phyloP scores from a whole-genome alignment of 2,797 vertebrate species.

The Sciurus vulgaris region DNA sequence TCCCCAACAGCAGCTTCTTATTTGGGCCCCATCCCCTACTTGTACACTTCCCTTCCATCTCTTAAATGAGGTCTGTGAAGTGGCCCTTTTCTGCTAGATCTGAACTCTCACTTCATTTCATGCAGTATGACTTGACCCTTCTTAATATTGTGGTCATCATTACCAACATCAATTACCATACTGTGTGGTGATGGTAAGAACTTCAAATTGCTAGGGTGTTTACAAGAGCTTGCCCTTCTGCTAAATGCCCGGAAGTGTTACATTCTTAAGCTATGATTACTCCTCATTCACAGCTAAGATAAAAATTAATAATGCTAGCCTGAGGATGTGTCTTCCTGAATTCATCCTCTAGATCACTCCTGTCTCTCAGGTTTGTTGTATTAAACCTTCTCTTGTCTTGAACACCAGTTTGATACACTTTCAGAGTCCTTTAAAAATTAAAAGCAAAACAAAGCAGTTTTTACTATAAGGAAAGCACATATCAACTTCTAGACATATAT shows the following conservation, averaged over 20 bases:
- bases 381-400: neutral
- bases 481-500: neutral
- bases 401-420: neutral
- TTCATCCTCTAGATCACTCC: neutral
- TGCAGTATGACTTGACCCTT: neutral
- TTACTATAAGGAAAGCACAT: neutral
- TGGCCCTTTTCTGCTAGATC: neutral
- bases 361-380: neutral
- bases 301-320: neutral
- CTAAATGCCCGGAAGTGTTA: neutral
- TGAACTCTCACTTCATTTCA: neutral
- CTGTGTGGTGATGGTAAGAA: neutral
- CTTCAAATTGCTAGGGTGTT: neutral
- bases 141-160: neutral
- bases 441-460: neutral
- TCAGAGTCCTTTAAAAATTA: slow-evolving; percentile 36
- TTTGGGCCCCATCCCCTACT: neutral
- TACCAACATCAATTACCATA: neutral
- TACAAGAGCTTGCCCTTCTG: neutral
- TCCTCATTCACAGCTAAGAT: neutral
- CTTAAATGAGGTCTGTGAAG: neutral
- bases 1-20: neutral
- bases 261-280: neutral
- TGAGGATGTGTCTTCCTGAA: neutral
- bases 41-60: neutral